Percentiles rank a stretch among this genome's conserved stretches.
Evolutionary conservation across 2,888 invertebrate genomes (phyloP).

Genomic region (Tipula lateralis): DNA sequence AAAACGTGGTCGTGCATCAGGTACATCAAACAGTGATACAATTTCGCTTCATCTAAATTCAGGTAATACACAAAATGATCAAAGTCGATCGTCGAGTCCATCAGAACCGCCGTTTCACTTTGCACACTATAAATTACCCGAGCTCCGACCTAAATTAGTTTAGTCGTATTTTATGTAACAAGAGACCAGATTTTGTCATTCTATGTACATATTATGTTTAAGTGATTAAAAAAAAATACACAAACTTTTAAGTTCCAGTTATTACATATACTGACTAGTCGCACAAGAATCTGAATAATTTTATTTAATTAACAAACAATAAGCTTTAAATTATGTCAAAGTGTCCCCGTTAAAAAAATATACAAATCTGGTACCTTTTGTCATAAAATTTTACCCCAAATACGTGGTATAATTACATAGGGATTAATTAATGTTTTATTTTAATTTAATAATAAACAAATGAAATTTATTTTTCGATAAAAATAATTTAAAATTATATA

Average conservation of each 20-base stretch:
- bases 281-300: slow-evolving; percentile 3
- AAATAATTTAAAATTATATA: neutral
- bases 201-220: neutral
- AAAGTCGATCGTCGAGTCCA: slow-evolving; percentile 56
- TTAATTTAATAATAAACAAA: neutral
- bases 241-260: neutral
- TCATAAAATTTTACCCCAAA: neutral
- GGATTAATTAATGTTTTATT: neutral
- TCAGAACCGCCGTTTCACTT: slow-evolving; percentile 69
- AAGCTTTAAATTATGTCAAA: neutral
- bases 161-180: slow-evolving; percentile 35
- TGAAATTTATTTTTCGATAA: neutral
- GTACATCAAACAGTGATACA: slow-evolving; percentile 35
- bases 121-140: slow-evolving; percentile 69
- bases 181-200: neutral
- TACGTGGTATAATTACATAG: neutral
- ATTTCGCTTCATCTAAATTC: slow-evolving; percentile 27
- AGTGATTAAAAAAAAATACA: neutral
- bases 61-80: slow-evolving; percentile 39
- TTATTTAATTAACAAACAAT: neutral
- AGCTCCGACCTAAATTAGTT: slow-evolving; percentile 42
- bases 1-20: slow-evolving; percentile 67
- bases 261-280: neutral
- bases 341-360: neutral
- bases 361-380: neutral